Evolutionary conservation across 2,888 invertebrate genomes (phyloP).

Genomic region (Harpalus rufipes): DNA sequence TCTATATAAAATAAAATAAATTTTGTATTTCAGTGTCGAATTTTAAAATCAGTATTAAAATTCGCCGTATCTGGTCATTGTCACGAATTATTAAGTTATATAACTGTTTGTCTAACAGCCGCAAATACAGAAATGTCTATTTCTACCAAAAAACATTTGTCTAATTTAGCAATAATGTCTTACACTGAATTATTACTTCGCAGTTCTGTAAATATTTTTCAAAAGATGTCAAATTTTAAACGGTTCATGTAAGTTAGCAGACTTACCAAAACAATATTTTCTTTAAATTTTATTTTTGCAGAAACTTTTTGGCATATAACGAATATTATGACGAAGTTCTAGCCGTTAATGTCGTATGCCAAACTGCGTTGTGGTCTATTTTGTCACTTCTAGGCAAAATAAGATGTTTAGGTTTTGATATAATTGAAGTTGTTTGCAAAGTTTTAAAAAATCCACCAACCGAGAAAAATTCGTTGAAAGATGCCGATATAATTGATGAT

Average conservation of each 20-base stretch:
- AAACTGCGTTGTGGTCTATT: slow-evolving; percentile 82
- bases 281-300: no score
- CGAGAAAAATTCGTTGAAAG: slow-evolving; percentile 72
- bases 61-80: slow-evolving; percentile 82
- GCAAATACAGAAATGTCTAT: slow-evolving; percentile 80
- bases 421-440: slow-evolving; percentile 79
- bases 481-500: slow-evolving; percentile 60
- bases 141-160: slow-evolving; percentile 82
- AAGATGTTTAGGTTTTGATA: slow-evolving; percentile 80
- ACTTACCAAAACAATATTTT: no score
- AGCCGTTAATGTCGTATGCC: slow-evolving; percentile 82
- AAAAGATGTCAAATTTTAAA: slow-evolving; percentile 74
- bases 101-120: slow-evolving; percentile 79
- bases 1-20: not conserved
- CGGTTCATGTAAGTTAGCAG: slow-evolving; percentile 81
- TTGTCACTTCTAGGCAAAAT: slow-evolving; percentile 78
- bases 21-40: slow-evolving; percentile 76
- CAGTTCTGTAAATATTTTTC: slow-evolving; percentile 73
- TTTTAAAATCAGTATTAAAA: slow-evolving; percentile 77
- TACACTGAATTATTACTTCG: slow-evolving; percentile 80
- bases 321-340: slow-evolving; percentile 83
- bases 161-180: slow-evolving; percentile 83
- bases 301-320: slow-evolving; percentile 81
- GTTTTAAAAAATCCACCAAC: slow-evolving; percentile 74
- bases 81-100: slow-evolving; percentile 81